Percentiles rank a stretch among this genome's conserved stretches.
phyloP scores from a whole-genome alignment of 1,140 invertebrate species.

The Pseudomyrmex sp. region DNA sequence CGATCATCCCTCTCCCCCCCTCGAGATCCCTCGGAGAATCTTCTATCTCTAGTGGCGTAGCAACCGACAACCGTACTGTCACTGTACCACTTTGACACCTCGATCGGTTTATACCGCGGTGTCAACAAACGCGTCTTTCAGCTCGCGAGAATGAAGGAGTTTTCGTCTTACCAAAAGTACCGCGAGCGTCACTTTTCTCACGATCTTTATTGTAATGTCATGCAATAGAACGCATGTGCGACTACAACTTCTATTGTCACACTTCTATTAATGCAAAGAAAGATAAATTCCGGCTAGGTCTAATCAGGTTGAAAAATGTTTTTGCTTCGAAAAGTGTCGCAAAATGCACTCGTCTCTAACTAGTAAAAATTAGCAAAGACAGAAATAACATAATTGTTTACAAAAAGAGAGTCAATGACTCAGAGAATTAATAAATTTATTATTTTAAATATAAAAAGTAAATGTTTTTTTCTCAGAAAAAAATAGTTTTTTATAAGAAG shows the following conservation, averaged over 20 bases:
- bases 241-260: constrained; percentile 17
- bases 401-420: no score
- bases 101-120: constrained; percentile 61
- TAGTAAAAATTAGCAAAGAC: no score
- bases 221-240: neutral
- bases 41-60: constrained; percentile 25
- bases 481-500: no score
- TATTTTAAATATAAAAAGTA: no score
- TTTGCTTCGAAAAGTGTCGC: neutral
- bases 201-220: neutral
- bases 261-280: neutral
- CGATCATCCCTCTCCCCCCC: constrained; percentile 44
- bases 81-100: constrained; percentile 64
- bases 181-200: constrained; percentile 6
- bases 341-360: no score
- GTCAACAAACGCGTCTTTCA: constrained; percentile 19
- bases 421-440: no score
- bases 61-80: constrained; percentile 60
- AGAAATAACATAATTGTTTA: no score
- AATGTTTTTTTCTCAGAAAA: no score
- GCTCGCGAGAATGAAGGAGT: constrained; percentile 17
- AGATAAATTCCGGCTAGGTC: neutral
- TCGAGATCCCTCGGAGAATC: constrained; percentile 57
- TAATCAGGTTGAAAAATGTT: neutral
- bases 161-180: neutral